These are phyloP conservation scores for Lonchura striata DNA, from an alignment of 2,113 vertebrate genomes.

Conservation along the genomic window DNA sequence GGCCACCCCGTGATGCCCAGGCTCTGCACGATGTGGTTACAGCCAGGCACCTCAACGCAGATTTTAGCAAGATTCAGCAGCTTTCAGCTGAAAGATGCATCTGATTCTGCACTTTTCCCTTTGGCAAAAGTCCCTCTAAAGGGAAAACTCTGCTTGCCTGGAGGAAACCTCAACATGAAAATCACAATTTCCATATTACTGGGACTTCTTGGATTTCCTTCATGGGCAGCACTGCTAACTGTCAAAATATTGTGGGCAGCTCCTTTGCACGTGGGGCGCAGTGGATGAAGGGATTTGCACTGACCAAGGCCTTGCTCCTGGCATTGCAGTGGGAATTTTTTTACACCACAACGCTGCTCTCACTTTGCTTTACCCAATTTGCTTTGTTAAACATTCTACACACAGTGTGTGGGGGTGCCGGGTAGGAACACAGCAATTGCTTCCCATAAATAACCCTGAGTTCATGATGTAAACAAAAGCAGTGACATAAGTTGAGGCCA, in stretches of 20 bases:
- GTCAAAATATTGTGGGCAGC: neutral
- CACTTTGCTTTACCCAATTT: neutral
- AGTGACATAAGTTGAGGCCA: neutral
- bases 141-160: neutral
- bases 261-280: neutral
- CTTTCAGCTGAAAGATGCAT: neutral
- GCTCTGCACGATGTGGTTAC: accelerated
- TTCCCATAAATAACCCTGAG: neutral
- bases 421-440: neutral
- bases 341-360: neutral
- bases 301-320: neutral
- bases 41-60: accelerated
- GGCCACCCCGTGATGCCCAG: accelerated
- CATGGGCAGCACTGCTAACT: neutral
- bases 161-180: neutral
- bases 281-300: neutral
- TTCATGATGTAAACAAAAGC: neutral
- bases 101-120: neutral
- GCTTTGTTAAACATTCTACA: neutral
- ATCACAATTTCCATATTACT: accelerated
- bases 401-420: accelerated
- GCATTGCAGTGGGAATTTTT: neutral
- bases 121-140: neutral
- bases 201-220: neutral
- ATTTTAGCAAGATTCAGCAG: neutral